These are phyloP conservation scores for Picathartes gymnocephalus DNA, from an alignment of 2,113 vertebrate genomes.

Conservation along the genomic window DNA sequence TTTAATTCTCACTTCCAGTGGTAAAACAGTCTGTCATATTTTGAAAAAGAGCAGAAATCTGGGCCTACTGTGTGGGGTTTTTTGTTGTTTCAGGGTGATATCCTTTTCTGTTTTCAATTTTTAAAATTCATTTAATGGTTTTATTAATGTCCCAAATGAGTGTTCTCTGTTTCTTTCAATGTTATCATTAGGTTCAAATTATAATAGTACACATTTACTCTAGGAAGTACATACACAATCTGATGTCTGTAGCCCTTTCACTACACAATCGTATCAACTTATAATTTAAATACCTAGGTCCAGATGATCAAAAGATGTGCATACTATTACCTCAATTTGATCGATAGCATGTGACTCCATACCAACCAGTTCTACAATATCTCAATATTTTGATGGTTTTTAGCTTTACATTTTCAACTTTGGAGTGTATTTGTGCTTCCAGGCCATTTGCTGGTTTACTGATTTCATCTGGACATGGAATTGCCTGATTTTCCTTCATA, in stretches of 20 bases:
- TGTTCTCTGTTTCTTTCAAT: neutral
- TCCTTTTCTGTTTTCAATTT: slow-evolving; percentile 30
- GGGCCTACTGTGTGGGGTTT: neutral
- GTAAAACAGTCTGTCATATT: slow-evolving; percentile 72
- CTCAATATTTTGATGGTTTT: neutral
- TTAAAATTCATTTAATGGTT: neutral
- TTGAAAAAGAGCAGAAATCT: slow-evolving; percentile 51
- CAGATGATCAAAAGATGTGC: neutral
- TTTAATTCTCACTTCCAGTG: slow-evolving; percentile 74
- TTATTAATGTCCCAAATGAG: neutral
- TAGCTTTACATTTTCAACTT: neutral
- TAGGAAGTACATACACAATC: neutral
- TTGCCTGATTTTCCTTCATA: neutral
- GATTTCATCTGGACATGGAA: neutral
- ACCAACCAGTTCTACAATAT: neutral
- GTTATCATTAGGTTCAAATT: neutral
- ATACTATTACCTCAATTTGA: neutral
- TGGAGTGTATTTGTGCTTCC: neutral
- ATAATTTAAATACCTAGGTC: neutral
- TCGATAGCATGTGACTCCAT: neutral
- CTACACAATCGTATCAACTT: neutral
- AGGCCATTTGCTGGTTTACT: neutral
- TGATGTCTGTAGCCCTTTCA: neutral
- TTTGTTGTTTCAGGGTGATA: neutral
- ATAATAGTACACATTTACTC: neutral